Evolutionary conservation across 2,888 invertebrate species (phyloP).

Genomic region (Coremacera marginata): DNA sequence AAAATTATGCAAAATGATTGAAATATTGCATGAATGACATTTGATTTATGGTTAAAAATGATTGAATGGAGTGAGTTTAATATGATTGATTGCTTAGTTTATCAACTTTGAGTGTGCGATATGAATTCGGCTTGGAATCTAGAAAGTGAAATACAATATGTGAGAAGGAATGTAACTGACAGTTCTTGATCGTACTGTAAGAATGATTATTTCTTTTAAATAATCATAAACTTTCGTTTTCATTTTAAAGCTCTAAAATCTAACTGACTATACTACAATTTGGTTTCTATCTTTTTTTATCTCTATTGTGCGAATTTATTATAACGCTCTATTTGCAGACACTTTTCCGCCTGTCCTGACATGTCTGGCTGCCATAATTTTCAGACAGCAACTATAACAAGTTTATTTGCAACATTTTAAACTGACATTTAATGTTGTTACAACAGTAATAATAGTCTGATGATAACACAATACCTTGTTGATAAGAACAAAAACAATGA

Average conservation of each 20-base stretch:
- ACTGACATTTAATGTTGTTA: slow-evolving; percentile 1
- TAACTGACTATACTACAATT: not conserved
- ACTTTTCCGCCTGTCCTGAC: not conserved
- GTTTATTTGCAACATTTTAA: slow-evolving; percentile 14
- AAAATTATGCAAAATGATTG: not conserved
- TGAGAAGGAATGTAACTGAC: no score
- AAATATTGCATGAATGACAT: not conserved
- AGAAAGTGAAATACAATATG: no score
- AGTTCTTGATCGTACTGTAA: no score
- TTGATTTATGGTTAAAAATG: not conserved
- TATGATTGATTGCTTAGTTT: not conserved
- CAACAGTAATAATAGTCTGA: not conserved
- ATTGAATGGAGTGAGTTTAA: not conserved
- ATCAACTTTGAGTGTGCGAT: not conserved
- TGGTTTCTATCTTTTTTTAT: not conserved
- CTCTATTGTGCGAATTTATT: not conserved
- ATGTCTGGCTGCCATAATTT: slow-evolving; percentile 7
- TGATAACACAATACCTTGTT: not conserved
- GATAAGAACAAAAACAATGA: not conserved
- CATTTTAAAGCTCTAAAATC: not conserved
- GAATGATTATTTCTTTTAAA: no score
- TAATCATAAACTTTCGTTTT: not conserved
- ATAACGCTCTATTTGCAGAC: not conserved
- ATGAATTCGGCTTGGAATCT: not conserved
- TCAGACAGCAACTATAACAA: not conserved